Percentiles rank a stretch among this genome's conserved stretches.
phyloP scores from a whole-genome alignment of 2,888 invertebrate genomes.

The Pilophorus perplexus region DNA sequence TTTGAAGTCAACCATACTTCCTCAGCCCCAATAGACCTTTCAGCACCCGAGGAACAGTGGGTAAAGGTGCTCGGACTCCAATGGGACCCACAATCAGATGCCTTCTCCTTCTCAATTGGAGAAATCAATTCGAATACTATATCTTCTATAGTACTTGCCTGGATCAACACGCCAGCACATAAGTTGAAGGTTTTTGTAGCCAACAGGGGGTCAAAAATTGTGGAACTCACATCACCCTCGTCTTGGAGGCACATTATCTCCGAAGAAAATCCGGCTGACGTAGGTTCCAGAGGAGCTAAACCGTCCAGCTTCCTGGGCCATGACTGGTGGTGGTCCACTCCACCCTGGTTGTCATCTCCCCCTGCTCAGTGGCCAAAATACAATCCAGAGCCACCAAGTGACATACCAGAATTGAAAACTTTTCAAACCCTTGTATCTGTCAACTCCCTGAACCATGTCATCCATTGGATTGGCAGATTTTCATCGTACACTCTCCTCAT shows the following conservation, averaged over 20 bases:
- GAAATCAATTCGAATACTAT: constrained; percentile 40
- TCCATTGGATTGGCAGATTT: constrained; percentile 4
- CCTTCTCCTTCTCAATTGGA: constrained; percentile 13
- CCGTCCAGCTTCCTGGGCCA: neutral
- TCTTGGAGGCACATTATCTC: constrained; percentile 18
- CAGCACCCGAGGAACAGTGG: constrained; percentile 13
- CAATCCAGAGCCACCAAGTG: neutral
- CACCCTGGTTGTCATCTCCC: neutral
- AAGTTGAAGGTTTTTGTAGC: constrained; percentile 24
- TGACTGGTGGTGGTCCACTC: constrained; percentile 10
- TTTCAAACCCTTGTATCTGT: neutral
- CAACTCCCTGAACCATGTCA: neutral
- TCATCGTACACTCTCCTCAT: neutral
- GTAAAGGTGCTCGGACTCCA: constrained; percentile 30
- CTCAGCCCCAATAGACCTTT: constrained; percentile 3
- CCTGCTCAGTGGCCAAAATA: neutral
- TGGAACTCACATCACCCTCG: neutral
- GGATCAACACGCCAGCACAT: constrained; percentile 8
- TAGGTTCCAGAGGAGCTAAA: constrained; percentile 8
- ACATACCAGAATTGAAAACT: neutral
- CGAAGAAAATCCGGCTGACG: constrained; percentile 15
- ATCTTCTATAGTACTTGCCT: constrained; percentile 47
- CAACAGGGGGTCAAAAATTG: constrained; percentile 22
- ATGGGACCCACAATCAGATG: constrained; percentile 13
- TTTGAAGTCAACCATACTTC: neutral